phyloP scores from a whole-genome alignment of 2,888 invertebrate species.

The Meliscaeva auricollis region DNA sequence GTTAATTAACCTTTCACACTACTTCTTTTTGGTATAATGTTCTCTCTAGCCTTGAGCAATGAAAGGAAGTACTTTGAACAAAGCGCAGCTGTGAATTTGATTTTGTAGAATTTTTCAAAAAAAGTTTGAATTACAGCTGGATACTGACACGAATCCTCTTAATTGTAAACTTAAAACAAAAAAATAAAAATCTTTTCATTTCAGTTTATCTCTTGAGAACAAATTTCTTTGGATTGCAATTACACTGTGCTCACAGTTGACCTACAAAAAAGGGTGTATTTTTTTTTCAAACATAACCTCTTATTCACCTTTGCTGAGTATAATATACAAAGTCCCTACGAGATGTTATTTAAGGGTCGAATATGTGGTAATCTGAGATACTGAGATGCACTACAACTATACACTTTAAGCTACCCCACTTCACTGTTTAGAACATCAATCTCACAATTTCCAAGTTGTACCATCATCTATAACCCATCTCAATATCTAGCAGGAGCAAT shows the following conservation, averaged over 20 bases:
- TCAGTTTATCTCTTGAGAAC: background rate
- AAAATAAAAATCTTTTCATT: background rate
- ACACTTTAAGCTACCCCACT: background rate
- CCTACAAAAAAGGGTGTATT: background rate
- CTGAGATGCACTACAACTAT: background rate
- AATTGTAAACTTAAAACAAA: no score
- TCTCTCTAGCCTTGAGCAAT: no score
- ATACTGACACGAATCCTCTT: no score
- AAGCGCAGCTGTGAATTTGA: no score
- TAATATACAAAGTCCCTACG: background rate
- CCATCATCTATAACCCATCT: background rate
- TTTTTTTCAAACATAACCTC: background rate
- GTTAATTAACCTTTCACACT: no score
- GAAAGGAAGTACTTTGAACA: no score
- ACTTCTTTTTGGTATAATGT: no score
- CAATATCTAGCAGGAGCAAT: slow-evolving; percentile 36
- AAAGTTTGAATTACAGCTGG: no score
- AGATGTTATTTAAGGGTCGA: slow-evolving; percentile 1
- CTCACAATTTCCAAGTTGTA: slow-evolving; percentile 57
- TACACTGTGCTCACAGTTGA: background rate
- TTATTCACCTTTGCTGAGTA: background rate
- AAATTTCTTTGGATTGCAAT: background rate
- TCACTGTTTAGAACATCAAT: slow-evolving; percentile 39
- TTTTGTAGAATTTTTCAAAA: no score
- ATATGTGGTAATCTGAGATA: slow-evolving; percentile 8